These are phyloP conservation scores for Scaptodrosophila lebanonensis DNA, from an alignment of 1,140 invertebrate genomes.

Conservation along the genomic window DNA sequence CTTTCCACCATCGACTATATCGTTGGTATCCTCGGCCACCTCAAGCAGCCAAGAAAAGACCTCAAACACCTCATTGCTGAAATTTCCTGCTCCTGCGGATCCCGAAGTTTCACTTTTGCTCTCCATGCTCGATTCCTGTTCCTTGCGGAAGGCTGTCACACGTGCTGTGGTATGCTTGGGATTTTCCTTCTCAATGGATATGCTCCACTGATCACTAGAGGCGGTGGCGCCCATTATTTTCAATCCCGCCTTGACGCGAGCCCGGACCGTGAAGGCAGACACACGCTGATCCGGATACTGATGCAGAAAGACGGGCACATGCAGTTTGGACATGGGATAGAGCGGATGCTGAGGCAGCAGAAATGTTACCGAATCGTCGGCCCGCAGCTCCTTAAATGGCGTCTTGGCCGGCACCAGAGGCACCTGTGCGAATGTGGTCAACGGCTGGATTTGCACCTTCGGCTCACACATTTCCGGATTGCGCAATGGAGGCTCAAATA, in stretches of 20 bases:
- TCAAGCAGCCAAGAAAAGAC: slow-evolving; percentile 94
- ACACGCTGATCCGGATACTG: slow-evolving; percentile 81
- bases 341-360: slow-evolving; percentile 91
- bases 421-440: slow-evolving; percentile 78
- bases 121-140: slow-evolving; percentile 66
- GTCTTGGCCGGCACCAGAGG: slow-evolving; percentile 86
- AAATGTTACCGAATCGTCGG: slow-evolving; percentile 88
- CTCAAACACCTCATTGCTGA: slow-evolving; percentile 78
- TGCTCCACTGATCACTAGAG: slow-evolving; percentile 88
- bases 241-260: slow-evolving; percentile 90
- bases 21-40: slow-evolving; percentile 88
- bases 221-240: slow-evolving; percentile 88
- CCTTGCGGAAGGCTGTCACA: slow-evolving; percentile 88
- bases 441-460: slow-evolving; percentile 85
- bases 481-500: slow-evolving; percentile 85
- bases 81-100: slow-evolving; percentile 12
- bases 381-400: slow-evolving; percentile 87
- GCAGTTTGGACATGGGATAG: slow-evolving; percentile 91
- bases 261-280: slow-evolving; percentile 89
- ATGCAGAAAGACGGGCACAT: slow-evolving; percentile 91
- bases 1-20: slow-evolving; percentile 86
- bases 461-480: slow-evolving; percentile 84
- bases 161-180: slow-evolving; percentile 89
- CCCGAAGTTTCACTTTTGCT: slow-evolving; percentile 27
- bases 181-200: slow-evolving; percentile 87